A percentile compares a stretch with the other conserved stretches of the same genome.
These are phyloP conservation scores for Oreonectes daqikongensis DNA, from an alignment of 2,797 vertebrate genomes.

Conservation along the genomic window DNA sequence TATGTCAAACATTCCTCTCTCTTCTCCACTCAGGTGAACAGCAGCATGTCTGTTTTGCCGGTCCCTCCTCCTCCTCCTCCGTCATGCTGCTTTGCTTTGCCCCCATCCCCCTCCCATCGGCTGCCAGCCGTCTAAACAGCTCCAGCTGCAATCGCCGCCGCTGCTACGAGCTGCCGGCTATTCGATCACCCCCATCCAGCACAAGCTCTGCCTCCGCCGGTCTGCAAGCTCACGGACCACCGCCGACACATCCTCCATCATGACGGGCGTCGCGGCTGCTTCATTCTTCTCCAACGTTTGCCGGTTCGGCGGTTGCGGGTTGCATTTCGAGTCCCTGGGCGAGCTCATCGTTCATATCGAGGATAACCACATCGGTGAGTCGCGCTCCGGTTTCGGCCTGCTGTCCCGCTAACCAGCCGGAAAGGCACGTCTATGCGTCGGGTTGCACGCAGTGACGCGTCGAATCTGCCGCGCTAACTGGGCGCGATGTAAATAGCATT, in stretches of 20 bases:
- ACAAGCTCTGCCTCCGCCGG: constrained; percentile 23
- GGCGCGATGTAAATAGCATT: background rate
- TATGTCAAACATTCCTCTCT: background rate
- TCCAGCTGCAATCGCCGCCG: constrained; percentile 74
- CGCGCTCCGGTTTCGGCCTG: constrained; percentile 51
- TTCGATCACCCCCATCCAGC: constrained; percentile 71
- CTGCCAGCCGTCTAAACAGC: constrained; percentile 61
- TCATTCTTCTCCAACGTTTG: constrained; percentile 98
- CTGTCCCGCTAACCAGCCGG: constrained; percentile 43
- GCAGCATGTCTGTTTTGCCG: constrained; percentile 45
- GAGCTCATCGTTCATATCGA: constrained; percentile 98
- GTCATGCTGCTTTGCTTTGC: constrained; percentile 72
- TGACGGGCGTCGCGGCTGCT: constrained; percentile 96
- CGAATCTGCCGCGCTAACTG: background rate
- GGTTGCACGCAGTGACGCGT: constrained; percentile 12
- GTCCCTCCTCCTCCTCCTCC: constrained; percentile 75
- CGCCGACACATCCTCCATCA: constrained; percentile 72
- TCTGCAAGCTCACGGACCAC: constrained; percentile 26
- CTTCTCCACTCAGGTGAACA: constrained; percentile 34
- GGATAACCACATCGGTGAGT: constrained; percentile 95
- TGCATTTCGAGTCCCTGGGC: constrained; percentile 90
- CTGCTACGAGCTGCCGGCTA: constrained; percentile 54
- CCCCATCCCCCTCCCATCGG: constrained; percentile 59
- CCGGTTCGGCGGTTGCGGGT: constrained; percentile 92
- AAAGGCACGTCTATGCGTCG: constrained; percentile 23